Evolutionary conservation across 2,113 vertebrate species (phyloP), one percentile per base, ranked within the genome.

Genomic region (Trogon surrucura): DNA sequence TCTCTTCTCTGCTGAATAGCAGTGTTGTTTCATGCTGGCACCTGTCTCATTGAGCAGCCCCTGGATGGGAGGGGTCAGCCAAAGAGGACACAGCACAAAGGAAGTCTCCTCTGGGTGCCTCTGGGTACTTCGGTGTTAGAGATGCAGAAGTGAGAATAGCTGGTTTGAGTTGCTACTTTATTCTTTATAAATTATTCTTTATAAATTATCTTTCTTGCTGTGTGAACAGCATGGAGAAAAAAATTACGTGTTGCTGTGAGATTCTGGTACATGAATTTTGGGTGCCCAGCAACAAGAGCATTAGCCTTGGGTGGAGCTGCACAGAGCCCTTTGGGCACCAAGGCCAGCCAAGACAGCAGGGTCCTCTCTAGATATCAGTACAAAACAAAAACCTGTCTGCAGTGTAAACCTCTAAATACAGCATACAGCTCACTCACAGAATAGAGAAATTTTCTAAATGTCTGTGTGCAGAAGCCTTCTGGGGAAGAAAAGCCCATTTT

Each of bases 341-440:
- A 2, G n/a, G 44, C 14, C 38, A 23, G 6, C 0, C 1, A 62
- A 27, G 20, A 29, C 66, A 79, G 20, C 19, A 13, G 32, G 29
- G 20, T 44, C 9, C 13, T 19, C 32, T 62, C 12, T 20, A 67
- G 27, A 9, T 3, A 3, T 32, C 38, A 44, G 38, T 48, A 32
- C 5, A 18, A 82, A 78, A 75, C 27, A 32, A 79, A 91, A 18
- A 29, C 8, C 25, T 75, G 5, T 51, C 53, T 69, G 62, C 23
- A 66, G 18, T 8, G 8, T 17, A 34, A 80, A 34, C 15, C 10
- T 72, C 53, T 60, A 50, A 81, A 54, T 1, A 8, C 15, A 73
- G 29, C 64, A 74, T 16, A n/a, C 60, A 69, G 5, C 16, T 73
- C 23, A 12, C 29, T 72, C 38, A 27, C 58, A 83, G 58, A 77